Conservation (phyloP, 2,888 invertebrate genomes). For the Sabatieria punctata region DNA sequence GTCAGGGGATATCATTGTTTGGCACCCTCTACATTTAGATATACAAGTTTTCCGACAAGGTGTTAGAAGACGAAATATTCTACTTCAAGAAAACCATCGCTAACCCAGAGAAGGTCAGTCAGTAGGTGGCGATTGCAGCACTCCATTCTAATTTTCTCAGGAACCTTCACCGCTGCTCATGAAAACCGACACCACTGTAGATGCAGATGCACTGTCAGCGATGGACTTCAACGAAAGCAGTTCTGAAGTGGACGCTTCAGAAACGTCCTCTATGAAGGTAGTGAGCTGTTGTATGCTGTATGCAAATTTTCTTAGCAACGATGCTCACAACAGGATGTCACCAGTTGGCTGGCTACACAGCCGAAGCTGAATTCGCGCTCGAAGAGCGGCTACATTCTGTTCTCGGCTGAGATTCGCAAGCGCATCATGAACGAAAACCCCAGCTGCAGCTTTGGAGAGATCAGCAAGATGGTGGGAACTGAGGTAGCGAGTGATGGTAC, state of each 20-base stretch:
- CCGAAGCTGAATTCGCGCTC: slow-evolving; percentile 27
- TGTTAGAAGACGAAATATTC: slow-evolving; percentile 80
- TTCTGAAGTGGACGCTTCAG: neutral
- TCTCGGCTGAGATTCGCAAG: slow-evolving; percentile 86
- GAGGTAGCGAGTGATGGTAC: slow-evolving; percentile 47
- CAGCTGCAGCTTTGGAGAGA: slow-evolving; percentile 75
- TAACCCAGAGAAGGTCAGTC: slow-evolving; percentile 36
- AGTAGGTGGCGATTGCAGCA: neutral
- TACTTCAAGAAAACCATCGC: slow-evolving; percentile 50
- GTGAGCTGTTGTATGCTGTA: no score
- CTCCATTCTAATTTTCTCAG: slow-evolving; percentile 19
- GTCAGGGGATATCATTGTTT: no score
- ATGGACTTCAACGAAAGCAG: neutral
- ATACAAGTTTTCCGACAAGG: slow-evolving; percentile 52
- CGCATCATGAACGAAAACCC: slow-evolving; percentile 82
- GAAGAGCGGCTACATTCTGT: slow-evolving; percentile 82
- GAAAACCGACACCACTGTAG: slow-evolving; percentile 18
- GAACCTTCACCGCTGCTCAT: slow-evolving; percentile 39
- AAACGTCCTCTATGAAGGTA: no score
- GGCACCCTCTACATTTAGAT: no score
- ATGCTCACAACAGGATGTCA: no score
- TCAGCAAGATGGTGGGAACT: slow-evolving; percentile 52
- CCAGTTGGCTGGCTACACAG: slow-evolving; percentile 24
- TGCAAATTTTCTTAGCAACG: no score
- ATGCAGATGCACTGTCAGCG: slow-evolving; percentile 12